Conservation (phyloP, 2,888 invertebrate genomes). For the Chironomus riparius region DNA sequence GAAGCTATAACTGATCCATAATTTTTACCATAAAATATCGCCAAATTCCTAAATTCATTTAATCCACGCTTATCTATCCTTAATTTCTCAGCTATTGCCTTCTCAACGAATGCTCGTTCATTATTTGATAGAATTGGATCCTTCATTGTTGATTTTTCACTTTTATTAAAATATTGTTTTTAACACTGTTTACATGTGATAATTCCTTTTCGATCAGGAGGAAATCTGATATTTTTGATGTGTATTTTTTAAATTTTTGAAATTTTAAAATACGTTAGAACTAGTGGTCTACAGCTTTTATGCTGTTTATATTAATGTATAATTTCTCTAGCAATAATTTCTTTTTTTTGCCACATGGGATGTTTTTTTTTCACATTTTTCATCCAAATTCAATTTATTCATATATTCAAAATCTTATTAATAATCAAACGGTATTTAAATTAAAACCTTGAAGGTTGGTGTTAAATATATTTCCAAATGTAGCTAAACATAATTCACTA, state of each 20-base stretch:
- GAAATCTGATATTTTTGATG: too few species aligned
- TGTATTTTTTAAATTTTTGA: not conserved
- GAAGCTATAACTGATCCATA: conserved; percentile 73
- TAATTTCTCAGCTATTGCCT: conserved; percentile 57
- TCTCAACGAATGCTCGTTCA: conserved; percentile 60
- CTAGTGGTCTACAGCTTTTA: not conserved
- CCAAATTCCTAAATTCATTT: conserved; percentile 60
- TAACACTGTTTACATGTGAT: not conserved
- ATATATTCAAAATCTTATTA: too few species aligned
- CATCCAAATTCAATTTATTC: too few species aligned
- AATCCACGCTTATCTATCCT: conserved; percentile 70
- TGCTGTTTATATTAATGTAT: too few species aligned
- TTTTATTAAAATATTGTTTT: not conserved
- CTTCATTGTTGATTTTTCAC: conserved; percentile 45
- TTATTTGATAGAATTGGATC: conserved; percentile 58
- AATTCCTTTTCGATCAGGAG: too few species aligned
- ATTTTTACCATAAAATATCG: conserved; percentile 65
- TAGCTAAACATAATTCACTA: too few species aligned
- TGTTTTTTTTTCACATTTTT: too few species aligned
- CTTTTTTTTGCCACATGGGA: too few species aligned
- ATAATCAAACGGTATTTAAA: too few species aligned
- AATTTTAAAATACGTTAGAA: not conserved
- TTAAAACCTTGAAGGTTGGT: too few species aligned
- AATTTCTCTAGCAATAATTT: too few species aligned
- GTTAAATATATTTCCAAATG: too few species aligned